Evolutionary conservation across 1,140 invertebrate genomes (phyloP).

Genomic region (Parasteatoda tepidariorum): DNA sequence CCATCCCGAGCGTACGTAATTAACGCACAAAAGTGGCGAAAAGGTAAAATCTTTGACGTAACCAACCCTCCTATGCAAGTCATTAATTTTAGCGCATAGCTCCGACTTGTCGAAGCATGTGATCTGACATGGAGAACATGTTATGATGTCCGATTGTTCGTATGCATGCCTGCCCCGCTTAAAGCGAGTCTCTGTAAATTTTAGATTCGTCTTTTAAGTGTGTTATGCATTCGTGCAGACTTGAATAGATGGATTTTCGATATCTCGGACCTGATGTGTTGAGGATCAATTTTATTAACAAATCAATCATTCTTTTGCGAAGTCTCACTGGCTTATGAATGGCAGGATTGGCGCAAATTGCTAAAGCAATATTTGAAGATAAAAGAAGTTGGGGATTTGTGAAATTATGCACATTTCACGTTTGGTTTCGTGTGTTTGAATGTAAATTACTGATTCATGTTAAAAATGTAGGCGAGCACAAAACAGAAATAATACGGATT

Average conservation of each 20-base stretch:
- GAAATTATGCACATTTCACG: too few relatives aligned
- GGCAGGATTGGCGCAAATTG: too few relatives aligned
- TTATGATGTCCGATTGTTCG: conserved; percentile 31
- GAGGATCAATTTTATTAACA: background rate
- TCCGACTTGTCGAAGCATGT: conserved; percentile 25
- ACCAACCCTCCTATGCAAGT: conserved; percentile 8
- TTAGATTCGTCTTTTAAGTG: background rate
- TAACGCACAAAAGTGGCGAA: conserved; percentile 49
- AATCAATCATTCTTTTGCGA: background rate
- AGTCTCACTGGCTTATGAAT: too few relatives aligned
- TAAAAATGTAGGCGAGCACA: too few relatives aligned
- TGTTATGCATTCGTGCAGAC: background rate
- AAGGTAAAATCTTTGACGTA: conserved; percentile 3
- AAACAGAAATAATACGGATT: too few relatives aligned
- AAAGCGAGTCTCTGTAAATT: background rate
- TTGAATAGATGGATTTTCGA: background rate
- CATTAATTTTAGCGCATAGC: conserved; percentile 49
- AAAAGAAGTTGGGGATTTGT: too few relatives aligned
- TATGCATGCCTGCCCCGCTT: conserved; percentile 23
- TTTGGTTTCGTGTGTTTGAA: too few relatives aligned
- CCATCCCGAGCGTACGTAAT: conserved; percentile 40
- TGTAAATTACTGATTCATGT: too few relatives aligned
- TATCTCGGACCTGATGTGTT: background rate
- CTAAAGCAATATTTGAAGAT: too few relatives aligned
- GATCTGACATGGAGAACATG: conserved; percentile 18